Conservation (phyloP, 2,888 invertebrate genomes). For the Adelognathus sp. region DNA sequence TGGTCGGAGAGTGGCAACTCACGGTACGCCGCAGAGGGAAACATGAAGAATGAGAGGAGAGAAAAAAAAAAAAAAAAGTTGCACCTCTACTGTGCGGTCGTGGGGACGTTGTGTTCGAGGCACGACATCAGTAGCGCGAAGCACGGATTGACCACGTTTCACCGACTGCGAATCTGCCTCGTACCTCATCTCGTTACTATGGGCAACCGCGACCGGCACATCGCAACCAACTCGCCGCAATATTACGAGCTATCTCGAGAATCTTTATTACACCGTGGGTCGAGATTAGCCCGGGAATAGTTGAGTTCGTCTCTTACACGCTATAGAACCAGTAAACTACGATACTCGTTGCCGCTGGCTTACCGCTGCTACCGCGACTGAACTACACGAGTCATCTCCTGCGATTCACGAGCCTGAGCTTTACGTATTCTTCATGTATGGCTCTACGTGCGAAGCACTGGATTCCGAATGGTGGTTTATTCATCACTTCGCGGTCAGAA, state of each 20-base stretch:
- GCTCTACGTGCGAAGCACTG: no score
- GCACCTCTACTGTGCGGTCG: conserved; percentile 4
- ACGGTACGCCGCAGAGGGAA: neutral
- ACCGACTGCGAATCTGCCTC: conserved; percentile 32
- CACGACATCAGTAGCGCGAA: conserved; percentile 4
- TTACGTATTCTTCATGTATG: neutral
- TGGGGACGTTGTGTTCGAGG: neutral
- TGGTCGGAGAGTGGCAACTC: neutral
- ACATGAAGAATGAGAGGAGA: neutral
- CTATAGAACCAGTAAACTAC: neutral
- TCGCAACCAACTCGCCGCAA: conserved; percentile 15
- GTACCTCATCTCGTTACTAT: conserved; percentile 45
- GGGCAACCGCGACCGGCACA: conserved; percentile 29
- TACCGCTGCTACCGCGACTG: neutral
- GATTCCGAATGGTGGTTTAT: neutral
- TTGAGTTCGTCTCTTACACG: conserved; percentile 35
- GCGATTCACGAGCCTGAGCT: conserved; percentile 6
- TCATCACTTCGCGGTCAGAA: neutral
- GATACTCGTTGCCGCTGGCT: neutral
- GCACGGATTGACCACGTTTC: conserved; percentile 49
- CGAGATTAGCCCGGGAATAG: conserved; percentile 49
- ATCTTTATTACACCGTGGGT: conserved; percentile 49
- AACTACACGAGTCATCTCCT: conserved; percentile 5
- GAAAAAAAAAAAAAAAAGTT: neutral
- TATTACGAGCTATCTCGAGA: conserved; percentile 47